Evolutionary conservation across 2,113 vertebrate species (phyloP).

Genomic region (Myrmecophaga tridactyla): DNA sequence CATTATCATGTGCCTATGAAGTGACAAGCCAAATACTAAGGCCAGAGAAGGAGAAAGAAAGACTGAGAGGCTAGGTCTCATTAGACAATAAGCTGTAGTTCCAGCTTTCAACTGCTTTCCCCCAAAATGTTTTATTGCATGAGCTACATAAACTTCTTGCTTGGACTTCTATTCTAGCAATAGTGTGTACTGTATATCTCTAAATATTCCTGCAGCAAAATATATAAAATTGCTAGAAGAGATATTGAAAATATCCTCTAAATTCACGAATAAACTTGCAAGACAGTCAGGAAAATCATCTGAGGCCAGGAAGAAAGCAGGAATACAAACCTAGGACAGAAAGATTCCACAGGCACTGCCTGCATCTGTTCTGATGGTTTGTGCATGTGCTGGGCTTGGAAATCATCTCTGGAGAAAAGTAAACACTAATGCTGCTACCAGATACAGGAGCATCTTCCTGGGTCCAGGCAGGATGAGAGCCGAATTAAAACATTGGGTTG

Average conservation of each 20-base stretch:
- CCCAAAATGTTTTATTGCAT: background rate
- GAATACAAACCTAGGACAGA: background rate
- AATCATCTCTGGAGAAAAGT: constrained; percentile 1
- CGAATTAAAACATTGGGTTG: background rate
- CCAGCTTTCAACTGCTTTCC: background rate
- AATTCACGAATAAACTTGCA: background rate
- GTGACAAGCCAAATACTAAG: background rate
- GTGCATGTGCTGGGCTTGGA: background rate
- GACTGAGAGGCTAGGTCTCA: background rate
- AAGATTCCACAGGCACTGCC: background rate
- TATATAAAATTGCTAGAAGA: background rate
- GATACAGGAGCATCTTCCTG: background rate
- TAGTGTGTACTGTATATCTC: background rate
- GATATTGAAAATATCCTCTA: background rate
- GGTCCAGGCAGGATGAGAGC: background rate
- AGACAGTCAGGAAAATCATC: constrained; percentile 8
- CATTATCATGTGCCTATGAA: background rate
- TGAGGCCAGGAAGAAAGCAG: background rate
- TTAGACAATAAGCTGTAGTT: background rate
- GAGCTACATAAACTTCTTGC: background rate
- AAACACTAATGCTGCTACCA: background rate
- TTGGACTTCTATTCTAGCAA: background rate
- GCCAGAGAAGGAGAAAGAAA: background rate
- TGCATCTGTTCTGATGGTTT: background rate
- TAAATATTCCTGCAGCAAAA: background rate